Evolutionary conservation across 2,888 invertebrate genomes (phyloP).

Genomic region (Maniola hyperantus): DNA sequence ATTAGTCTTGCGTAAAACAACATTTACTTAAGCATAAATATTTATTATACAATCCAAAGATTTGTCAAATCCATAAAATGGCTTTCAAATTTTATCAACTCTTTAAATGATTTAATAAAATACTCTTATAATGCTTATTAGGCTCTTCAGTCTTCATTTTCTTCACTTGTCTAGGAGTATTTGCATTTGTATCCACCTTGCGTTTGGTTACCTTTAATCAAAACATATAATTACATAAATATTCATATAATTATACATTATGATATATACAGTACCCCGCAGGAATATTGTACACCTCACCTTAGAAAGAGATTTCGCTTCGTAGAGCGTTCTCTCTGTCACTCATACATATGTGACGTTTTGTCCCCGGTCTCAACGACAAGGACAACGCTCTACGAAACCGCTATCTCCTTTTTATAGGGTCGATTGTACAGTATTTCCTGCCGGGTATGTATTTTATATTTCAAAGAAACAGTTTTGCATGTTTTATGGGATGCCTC

Average conservation of each 20-base stretch:
- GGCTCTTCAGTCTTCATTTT: conserved; percentile 72
- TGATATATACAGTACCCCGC: too few species aligned
- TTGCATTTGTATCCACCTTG: conserved; percentile 66
- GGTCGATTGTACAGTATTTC: too few species aligned
- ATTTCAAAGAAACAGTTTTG: too few species aligned
- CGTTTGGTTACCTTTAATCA: conserved; percentile 74
- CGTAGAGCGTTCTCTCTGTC: too few species aligned
- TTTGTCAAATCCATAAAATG: not conserved
- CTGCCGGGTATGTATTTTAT: not conserved
- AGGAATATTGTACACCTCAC: too few species aligned
- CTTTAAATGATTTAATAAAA: conserved; percentile 60
- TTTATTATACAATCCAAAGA: not conserved
- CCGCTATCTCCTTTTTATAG: too few species aligned
- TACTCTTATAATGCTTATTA: conserved; percentile 52
- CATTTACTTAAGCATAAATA: not conserved
- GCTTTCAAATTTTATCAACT: conserved; percentile 16
- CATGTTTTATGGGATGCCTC: conserved; percentile 73
- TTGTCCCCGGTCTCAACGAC: too few species aligned
- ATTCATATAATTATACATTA: too few species aligned
- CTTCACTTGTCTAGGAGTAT: conserved; percentile 75
- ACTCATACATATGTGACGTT: too few species aligned
- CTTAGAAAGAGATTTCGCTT: too few species aligned
- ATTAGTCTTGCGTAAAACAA: not conserved
- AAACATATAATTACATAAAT: not conserved
- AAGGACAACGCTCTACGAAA: too few species aligned